Evolutionary conservation across 37 sponge, comb jelly and placozoan genomes (phyloP).

Genomic region (Halisarca cf. caerulea): DNA sequence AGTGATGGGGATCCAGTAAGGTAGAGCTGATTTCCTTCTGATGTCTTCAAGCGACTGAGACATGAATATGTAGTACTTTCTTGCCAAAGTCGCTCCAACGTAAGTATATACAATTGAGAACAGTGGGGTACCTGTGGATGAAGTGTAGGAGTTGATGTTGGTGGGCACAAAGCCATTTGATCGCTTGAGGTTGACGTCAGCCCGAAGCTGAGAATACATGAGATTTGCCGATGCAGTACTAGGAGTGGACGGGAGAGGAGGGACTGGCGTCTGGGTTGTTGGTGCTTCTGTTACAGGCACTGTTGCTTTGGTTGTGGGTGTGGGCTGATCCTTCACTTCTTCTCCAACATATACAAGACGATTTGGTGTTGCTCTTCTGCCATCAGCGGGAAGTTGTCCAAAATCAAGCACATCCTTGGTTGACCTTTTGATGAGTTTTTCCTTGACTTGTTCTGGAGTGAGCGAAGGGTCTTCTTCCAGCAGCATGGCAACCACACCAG

Average conservation of each 20-base stretch:
- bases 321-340: not conserved
- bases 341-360: slow-evolving; percentile 33
- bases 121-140: not conserved
- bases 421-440: slow-evolving; percentile 28
- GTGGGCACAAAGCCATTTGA: not conserved
- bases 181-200: not conserved
- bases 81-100: not conserved
- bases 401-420: slow-evolving; percentile 32
- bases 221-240: not conserved
- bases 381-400: not conserved
- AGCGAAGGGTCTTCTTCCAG: slow-evolving; percentile 41
- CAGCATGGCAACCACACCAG: slow-evolving; percentile 58
- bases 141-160: slow-evolving; percentile 5
- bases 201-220: not conserved
- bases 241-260: not conserved
- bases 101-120: slow-evolving; percentile 3
- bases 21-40: not conserved
- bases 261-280: not conserved
- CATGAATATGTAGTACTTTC: not conserved
- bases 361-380: slow-evolving; percentile 51
- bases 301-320: not conserved
- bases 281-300: not conserved
- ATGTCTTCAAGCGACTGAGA: not conserved
- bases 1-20: not conserved
- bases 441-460: slow-evolving; percentile 43